phyloP scores from a whole-genome alignment of 2,797 vertebrate genomes.

The Cynodonichthys magdalenae region DNA sequence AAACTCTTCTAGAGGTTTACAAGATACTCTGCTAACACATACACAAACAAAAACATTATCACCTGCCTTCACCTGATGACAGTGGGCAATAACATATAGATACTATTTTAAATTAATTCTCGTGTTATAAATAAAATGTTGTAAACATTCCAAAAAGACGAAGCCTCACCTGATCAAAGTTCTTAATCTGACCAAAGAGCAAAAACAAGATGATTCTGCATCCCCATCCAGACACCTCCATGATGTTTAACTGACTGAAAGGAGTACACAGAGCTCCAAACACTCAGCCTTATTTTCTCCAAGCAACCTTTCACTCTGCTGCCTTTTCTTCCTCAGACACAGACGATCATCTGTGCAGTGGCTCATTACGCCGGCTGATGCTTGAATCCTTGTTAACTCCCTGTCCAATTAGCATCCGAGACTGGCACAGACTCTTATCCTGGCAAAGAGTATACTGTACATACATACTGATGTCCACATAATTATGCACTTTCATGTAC shows the following conservation, averaged over 20 bases:
- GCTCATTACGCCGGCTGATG: conserved; percentile 76
- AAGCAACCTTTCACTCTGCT: conserved; percentile 36
- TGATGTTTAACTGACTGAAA: conserved; percentile 31
- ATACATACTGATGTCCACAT: conserved; percentile 70
- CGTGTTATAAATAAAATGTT: conserved; percentile 24
- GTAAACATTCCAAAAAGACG: conserved; percentile 21
- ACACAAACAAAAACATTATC: too few species aligned
- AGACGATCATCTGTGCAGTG: conserved; percentile 54
- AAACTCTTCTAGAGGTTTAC: too few species aligned
- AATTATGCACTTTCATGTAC: conserved; percentile 63
- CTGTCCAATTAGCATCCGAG: conserved; percentile 79
- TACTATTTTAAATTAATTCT: background rate
- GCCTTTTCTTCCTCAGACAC: conserved; percentile 53
- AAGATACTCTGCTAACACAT: too few species aligned
- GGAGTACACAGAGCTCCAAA: conserved; percentile 41
- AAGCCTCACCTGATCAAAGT: conserved; percentile 28
- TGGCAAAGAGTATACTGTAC: conserved; percentile 51
- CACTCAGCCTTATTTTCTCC: conserved; percentile 49
- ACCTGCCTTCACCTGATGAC: too few species aligned
- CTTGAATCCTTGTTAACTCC: conserved; percentile 79
- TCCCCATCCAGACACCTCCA: conserved; percentile 23
- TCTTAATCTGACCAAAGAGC: conserved; percentile 35
- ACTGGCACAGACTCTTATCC: conserved; percentile 63
- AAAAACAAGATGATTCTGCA: conserved; percentile 20
- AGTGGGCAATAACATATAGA: background rate